Conservation (phyloP, 2,888 invertebrate genomes). For the Theretra japonica region DNA sequence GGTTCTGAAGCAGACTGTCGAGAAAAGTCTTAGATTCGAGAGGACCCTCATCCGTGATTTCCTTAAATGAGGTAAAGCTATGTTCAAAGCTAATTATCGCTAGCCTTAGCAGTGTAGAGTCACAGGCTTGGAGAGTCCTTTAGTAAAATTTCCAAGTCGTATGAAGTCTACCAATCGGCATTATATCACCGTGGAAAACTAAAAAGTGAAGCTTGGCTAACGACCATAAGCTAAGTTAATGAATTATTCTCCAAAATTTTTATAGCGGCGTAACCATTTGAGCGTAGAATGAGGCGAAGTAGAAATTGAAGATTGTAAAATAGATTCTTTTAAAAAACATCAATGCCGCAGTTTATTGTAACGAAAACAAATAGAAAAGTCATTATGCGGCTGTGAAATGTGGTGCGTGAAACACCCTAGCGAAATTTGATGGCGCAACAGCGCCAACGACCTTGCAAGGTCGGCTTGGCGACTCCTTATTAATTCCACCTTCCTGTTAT, state of each 20-base stretch:
- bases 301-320: background rate
- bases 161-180: no score
- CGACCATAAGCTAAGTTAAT: no score
- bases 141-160: no score
- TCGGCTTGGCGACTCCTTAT: slow-evolving; percentile 41
- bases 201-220: no score
- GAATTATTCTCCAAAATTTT: background rate
- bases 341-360: background rate
- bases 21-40: background rate
- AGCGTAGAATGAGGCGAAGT: background rate
- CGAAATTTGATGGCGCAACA: slow-evolving; percentile 39
- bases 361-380: slow-evolving; percentile 41
- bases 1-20: background rate
- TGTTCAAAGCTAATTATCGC: no score
- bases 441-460: slow-evolving; percentile 72
- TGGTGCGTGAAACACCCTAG: slow-evolving; percentile 49
- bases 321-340: background rate
- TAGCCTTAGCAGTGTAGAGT: no score
- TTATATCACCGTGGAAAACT: no score
- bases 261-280: background rate
- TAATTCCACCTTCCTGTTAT: slow-evolving; percentile 42
- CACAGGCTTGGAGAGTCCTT: no score
- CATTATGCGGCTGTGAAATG: slow-evolving; percentile 43
- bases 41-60: no score
- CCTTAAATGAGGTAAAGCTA: no score